Percentiles rank a stretch among this genome's conserved stretches.
phyloP scores from a whole-genome alignment of 2,113 vertebrate genomes.

The Caranx melampygus region DNA sequence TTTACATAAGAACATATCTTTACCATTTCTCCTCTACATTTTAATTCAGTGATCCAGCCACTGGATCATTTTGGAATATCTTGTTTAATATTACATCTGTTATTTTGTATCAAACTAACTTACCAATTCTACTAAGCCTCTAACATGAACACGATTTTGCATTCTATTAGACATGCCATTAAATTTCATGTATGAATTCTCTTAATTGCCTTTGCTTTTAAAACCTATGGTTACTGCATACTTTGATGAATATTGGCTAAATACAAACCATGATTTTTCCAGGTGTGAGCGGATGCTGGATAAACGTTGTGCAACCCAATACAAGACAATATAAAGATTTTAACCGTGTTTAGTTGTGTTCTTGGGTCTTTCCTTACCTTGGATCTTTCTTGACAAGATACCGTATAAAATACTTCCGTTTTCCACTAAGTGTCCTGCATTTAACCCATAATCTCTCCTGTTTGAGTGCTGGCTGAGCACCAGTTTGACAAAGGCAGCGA shows the following conservation, averaged over 20 bases:
- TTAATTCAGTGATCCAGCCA: too few relatives aligned
- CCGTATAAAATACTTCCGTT: conserved; percentile 4
- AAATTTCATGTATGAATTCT: too few relatives aligned
- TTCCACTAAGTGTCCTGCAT: conserved; percentile 39
- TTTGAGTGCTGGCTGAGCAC: conserved; percentile 46
- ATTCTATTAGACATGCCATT: not conserved
- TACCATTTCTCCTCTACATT: not conserved
- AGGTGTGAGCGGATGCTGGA: too few relatives aligned
- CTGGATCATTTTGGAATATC: too few relatives aligned
- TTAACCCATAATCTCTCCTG: conserved; percentile 57
- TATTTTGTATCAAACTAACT: too few relatives aligned
- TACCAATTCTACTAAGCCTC: too few relatives aligned
- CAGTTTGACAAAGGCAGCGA: conserved; percentile 67
- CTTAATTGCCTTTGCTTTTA: too few relatives aligned
- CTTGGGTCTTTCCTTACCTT: not conserved
- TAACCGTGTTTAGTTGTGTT: not conserved
- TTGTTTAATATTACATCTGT: too few relatives aligned
- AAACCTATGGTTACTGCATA: too few relatives aligned
- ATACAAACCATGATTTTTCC: too few relatives aligned
- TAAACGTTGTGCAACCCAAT: too few relatives aligned
- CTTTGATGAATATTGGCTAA: too few relatives aligned
- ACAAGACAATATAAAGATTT: not conserved
- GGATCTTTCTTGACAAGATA: conserved; percentile 2
- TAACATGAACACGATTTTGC: not conserved
- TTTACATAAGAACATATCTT: not conserved